Conservation (phyloP, 2,888 invertebrate genomes). For the Gymnoscelis rufifasciata region DNA sequence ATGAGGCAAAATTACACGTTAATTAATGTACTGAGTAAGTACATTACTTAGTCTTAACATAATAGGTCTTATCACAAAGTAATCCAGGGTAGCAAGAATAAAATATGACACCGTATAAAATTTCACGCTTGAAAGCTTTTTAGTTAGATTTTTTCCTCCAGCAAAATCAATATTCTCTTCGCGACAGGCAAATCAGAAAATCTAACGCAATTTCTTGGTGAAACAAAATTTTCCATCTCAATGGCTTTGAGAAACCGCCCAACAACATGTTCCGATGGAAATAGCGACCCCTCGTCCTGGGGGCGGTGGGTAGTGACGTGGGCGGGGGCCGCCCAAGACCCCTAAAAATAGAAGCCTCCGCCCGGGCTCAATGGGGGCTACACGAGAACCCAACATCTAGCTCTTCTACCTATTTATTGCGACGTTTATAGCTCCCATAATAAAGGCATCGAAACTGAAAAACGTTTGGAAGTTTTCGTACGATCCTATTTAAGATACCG, state of each 20-base stretch:
- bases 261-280: slow-evolving; percentile 48
- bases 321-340: slow-evolving; percentile 43
- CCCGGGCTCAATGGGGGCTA: slow-evolving; percentile 72
- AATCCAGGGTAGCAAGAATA: not conserved
- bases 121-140: not conserved
- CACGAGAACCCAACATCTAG: slow-evolving; percentile 30
- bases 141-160: not conserved
- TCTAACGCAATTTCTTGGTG: slow-evolving; percentile 32
- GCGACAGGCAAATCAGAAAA: slow-evolving; percentile 26
- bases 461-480: slow-evolving; percentile 14
- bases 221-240: slow-evolving; percentile 42
- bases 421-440: slow-evolving; percentile 14
- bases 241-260: slow-evolving; percentile 39
- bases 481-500: slow-evolving; percentile 13
- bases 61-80: not conserved
- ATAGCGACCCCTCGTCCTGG: slow-evolving; percentile 28
- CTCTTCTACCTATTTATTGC: slow-evolving; percentile 24
- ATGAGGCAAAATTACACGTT: not conserved
- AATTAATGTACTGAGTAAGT: not conserved
- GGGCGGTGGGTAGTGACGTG: slow-evolving; percentile 46
- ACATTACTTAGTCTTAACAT: too few species aligned
- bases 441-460: slow-evolving; percentile 17
- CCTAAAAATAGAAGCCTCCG: slow-evolving; percentile 69
- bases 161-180: slow-evolving; percentile 12
- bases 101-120: not conserved